These are phyloP conservation scores for Apamea epomidion DNA, from an alignment of 2,888 invertebrate genomes.

Conservation along the genomic window DNA sequence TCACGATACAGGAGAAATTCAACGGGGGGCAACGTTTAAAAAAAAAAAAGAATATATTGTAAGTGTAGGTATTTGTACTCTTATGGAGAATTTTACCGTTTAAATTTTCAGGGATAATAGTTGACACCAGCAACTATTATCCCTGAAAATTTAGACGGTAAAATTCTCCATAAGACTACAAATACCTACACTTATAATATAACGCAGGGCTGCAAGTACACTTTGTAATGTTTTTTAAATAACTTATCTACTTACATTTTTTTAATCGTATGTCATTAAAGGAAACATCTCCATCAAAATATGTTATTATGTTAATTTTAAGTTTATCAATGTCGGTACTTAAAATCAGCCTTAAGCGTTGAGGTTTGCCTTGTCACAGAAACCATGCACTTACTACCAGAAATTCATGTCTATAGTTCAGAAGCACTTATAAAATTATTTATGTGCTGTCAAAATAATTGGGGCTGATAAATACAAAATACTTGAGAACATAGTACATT, in stretches of 20 bases:
- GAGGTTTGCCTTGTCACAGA: constrained; percentile 69
- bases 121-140: too few relatives aligned
- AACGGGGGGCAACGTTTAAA: too few relatives aligned
- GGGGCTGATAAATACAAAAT: neutral
- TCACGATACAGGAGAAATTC: too few relatives aligned
- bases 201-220: neutral
- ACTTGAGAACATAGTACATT: neutral
- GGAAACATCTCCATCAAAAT: neutral
- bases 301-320: constrained; percentile 21
- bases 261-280: neutral
- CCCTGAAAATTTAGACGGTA: too few relatives aligned
- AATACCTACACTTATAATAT: too few relatives aligned
- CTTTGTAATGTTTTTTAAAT: neutral
- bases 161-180: too few relatives aligned
- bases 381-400: constrained; percentile 63
- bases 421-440: constrained; percentile 2
- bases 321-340: constrained; percentile 49
- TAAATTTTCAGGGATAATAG: too few relatives aligned
- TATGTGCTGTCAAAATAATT: constrained; percentile 6
- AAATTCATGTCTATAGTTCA: constrained; percentile 11
- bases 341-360: constrained; percentile 55
- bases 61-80: too few relatives aligned
- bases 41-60: too few relatives aligned
- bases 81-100: too few relatives aligned
- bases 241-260: neutral